Evolutionary conservation across 2,113 vertebrate species (phyloP).

Genomic region (Piaya cayana): DNA sequence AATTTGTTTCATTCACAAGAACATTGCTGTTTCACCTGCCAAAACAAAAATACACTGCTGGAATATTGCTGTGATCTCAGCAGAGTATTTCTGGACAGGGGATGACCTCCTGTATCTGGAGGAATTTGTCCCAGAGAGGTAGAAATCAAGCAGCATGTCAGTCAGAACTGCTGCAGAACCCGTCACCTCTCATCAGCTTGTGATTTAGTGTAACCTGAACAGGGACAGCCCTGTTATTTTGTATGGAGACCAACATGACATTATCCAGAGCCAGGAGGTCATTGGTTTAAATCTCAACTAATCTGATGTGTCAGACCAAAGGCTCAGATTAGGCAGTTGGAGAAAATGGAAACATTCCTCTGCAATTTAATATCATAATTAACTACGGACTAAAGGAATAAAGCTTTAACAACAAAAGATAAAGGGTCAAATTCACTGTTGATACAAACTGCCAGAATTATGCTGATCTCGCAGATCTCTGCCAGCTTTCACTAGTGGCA

Average conservation of each 20-base stretch:
- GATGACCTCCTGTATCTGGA: conserved; percentile 42
- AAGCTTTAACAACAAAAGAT: conserved; percentile 57
- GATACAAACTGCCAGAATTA: conserved; percentile 31
- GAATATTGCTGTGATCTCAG: conserved; percentile 12
- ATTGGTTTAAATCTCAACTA: conserved; percentile 72
- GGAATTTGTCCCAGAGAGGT: conserved; percentile 51
- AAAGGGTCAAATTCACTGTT: conserved; percentile 46
- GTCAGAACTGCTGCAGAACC: conserved; percentile 56
- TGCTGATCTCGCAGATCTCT: conserved; percentile 8
- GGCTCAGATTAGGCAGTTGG: conserved; percentile 65
- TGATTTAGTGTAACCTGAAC: conserved; percentile 72
- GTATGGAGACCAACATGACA: conserved; percentile 67
- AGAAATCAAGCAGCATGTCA: conserved; percentile 60
- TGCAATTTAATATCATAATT: conserved; percentile 75
- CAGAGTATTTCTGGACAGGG: conserved; percentile 18
- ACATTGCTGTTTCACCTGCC: not conserved
- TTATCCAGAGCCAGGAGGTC: conserved; percentile 69
- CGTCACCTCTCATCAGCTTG: conserved; percentile 58
- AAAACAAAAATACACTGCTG: conserved; percentile 13
- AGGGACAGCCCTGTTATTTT: conserved; percentile 50
- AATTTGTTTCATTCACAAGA: not conserved
- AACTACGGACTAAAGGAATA: conserved; percentile 47
- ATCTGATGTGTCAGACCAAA: conserved; percentile 74
- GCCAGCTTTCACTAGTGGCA: conserved; percentile 50
- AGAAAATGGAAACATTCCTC: conserved; percentile 66